Evolutionary conservation across 2,797 vertebrate genomes (phyloP).

Genomic region (Syncerus caffer): DNA sequence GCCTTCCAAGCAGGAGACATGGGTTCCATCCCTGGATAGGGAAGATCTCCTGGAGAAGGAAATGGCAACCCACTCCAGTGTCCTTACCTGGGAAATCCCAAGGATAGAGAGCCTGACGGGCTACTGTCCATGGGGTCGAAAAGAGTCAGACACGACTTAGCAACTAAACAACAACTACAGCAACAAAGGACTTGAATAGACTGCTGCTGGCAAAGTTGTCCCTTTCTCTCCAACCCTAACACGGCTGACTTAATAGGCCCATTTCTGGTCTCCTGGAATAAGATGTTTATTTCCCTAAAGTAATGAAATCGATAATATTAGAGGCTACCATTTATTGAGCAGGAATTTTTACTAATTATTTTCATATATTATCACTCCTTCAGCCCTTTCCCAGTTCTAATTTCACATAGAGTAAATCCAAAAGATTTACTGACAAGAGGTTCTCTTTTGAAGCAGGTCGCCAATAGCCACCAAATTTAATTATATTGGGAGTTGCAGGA

Average conservation of each 20-base stretch:
- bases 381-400: background rate
- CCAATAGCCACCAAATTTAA: background rate
- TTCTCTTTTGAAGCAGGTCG: background rate
- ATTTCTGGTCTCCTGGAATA: background rate
- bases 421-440: background rate
- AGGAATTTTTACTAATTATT: background rate
- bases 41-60: background rate
- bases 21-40: accelerated
- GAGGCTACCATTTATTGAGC: background rate
- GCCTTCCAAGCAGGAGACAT: background rate
- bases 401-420: background rate
- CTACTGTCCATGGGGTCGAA: background rate
- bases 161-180: background rate
- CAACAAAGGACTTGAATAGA: background rate
- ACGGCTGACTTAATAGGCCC: background rate
- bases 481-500: background rate
- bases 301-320: background rate
- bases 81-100: background rate
- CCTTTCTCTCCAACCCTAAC: background rate
- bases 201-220: background rate
- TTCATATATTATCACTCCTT: background rate
- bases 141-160: background rate
- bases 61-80: background rate
- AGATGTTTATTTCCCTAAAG: background rate
- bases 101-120: background rate